Evolutionary conservation across 2,113 vertebrate species (phyloP), one percentile per base, ranked within the genome.

Genomic region (Pycnonotus jocosus): DNA sequence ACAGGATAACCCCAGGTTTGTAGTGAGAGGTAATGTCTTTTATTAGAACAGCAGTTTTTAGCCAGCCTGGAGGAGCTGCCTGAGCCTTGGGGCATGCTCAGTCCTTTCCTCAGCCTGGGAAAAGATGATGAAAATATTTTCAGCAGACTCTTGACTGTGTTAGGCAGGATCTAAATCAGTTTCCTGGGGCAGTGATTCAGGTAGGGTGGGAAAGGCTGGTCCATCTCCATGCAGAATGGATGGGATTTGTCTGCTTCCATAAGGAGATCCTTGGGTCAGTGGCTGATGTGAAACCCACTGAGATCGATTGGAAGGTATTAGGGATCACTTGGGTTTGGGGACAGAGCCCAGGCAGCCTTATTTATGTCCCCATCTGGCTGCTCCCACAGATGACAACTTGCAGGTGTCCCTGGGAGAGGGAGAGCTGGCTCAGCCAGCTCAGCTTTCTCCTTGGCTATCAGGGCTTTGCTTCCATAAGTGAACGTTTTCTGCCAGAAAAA

Each of bases 401-500:
- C 92, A 96, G 94, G 87, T 97, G 93, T 94, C 74, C 68, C 60
- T 30, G n/a, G 62, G 53, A 92, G 12, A 5, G 3, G 70, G 77
- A 92, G 77, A 44, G 61, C 69, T 88, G 91, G 73, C 86, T 91
- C 80, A 71, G 79, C 2, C 1, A 71, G 85, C 87, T 82, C 31
- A 9, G 65, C 68, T 71, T 93, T 90, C 79, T 90, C 74, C 85
- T 83, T 92, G 87, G 92, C 90, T 88, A 90, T 96, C 93, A 92
- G 81, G 19, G 54, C 83, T 96, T 62, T 1, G 6, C 92, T 91
- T 93, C 91, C 90, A 92, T 80, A 44, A 93, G 71, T 18, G 47
- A 88, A 42, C 0, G 8, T 76, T 93, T 93, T 90, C 90, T 95
- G 90, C 93, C 95, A 97, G 95, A 92, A 96, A 83, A 95, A 92